Evolutionary conservation across 1,140 invertebrate genomes (phyloP), one percentile per base, ranked within the genome.

Genomic region (Drosophila bipectinata): DNA sequence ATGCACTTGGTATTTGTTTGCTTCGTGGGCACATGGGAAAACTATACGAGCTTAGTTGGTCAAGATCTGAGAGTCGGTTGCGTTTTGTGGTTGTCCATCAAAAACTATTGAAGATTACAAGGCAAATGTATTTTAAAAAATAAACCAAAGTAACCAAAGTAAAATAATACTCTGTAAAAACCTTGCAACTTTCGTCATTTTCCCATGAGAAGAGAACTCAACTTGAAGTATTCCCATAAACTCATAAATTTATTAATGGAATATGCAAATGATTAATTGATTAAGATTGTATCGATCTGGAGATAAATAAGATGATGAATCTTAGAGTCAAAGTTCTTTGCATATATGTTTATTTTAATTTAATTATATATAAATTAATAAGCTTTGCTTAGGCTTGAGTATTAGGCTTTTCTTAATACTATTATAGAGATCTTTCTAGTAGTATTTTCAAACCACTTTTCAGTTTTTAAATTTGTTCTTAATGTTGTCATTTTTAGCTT

Each of bases 51-150:
- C 67, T 56, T n/a, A 59, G 58, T 66, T 77, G 71, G 44, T 45
- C 55, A 55, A 67, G 72, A 58, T 48, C 54, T 81, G 78, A 47
- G 78, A 77, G 34, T 67, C 34, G n/a, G 58, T 73, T 81, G 78
- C 68, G 73, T 81, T 68, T 77, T 81, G 78, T 64, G 78, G 79
- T 82, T 73, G 49, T 71, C 59, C 67, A 63, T 28, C 37, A 30
- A 68, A 47, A 48, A 68, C 18, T n/a, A 69, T 41, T 24, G 58
- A 80, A 80, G 77, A 71, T 60, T 18, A 79, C 39, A 34, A 48
- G 47, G 5, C 12, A 15, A 49, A 18, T 6, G 4, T 18, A 30
- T 37, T 28, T 6, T 15, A 18, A 18, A 18, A 5, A 47, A 28
- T 21, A 30, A 34, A 21, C 18, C 30, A 6, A 4, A 41, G 6